Percentiles rank a stretch among this genome's conserved stretches.
phyloP scores from a whole-genome alignment of 1,140 invertebrate genomes.

The Caenorhabditis briggsae region DNA sequence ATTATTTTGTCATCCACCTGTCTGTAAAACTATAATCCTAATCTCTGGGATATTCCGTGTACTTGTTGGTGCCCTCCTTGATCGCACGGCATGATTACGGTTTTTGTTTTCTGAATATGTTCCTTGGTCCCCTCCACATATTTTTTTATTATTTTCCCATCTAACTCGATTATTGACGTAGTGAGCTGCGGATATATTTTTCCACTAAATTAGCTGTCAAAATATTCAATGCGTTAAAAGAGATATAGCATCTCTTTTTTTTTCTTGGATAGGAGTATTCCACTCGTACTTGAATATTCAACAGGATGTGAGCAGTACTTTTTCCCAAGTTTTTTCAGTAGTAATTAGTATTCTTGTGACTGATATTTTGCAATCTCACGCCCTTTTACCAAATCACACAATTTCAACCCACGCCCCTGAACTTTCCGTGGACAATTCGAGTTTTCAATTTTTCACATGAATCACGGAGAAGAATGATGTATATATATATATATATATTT shows the following conservation, averaged over 20 bases:
- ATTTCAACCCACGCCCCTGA: too few species aligned
- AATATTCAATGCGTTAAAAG: conserved; percentile 1
- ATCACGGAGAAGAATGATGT: too few species aligned
- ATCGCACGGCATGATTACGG: too few species aligned
- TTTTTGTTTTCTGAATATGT: too few species aligned
- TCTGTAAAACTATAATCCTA: conserved; percentile 23
- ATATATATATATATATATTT: too few species aligned
- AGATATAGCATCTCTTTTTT: neutral
- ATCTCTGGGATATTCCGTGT: neutral
- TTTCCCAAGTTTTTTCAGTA: neutral
- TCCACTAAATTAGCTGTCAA: neutral
- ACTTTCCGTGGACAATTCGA: too few species aligned
- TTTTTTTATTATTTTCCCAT: neutral
- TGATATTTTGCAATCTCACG: too few species aligned
- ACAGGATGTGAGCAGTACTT: neutral
- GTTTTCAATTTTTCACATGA: too few species aligned
- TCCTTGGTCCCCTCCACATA: neutral
- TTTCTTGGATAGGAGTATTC: neutral
- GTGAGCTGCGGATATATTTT: neutral
- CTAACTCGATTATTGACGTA: conserved; percentile 4
- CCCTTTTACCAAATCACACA: too few species aligned
- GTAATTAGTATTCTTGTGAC: too few species aligned
- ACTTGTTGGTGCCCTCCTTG: too few species aligned
- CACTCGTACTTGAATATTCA: conserved; percentile 22
- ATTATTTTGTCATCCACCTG: conserved; percentile 13